Percentiles rank a stretch among this genome's conserved stretches.
These are phyloP conservation scores for Gnatocerus cornutus DNA, from an alignment of 2,888 invertebrate genomes.

Conservation along the genomic window DNA sequence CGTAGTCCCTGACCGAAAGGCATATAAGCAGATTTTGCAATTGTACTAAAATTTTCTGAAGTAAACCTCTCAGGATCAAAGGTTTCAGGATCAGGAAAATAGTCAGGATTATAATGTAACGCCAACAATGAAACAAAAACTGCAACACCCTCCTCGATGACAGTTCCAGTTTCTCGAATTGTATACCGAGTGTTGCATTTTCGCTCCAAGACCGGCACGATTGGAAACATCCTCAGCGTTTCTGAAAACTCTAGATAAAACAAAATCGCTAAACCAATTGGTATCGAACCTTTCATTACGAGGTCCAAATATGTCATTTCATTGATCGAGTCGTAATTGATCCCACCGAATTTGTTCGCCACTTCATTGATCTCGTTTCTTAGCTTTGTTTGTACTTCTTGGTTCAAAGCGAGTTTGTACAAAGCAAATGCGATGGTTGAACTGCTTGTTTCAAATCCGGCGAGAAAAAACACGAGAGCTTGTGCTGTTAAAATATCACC, in stretches of 20 bases:
- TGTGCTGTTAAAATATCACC: slow-evolving; percentile 65
- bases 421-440: slow-evolving; percentile 67
- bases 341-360: slow-evolving; percentile 63
- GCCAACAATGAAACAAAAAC: slow-evolving; percentile 56
- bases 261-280: no score
- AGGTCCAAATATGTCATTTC: slow-evolving; percentile 73
- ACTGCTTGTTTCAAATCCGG: slow-evolving; percentile 72
- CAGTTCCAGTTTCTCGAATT: slow-evolving; percentile 68
- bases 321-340: slow-evolving; percentile 69
- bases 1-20: slow-evolving; percentile 50
- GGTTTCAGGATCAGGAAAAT: slow-evolving; percentile 66
- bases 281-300: slow-evolving; percentile 67
- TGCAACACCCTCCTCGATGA: slow-evolving; percentile 62
- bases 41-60: slow-evolving; percentile 55
- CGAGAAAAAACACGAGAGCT: slow-evolving; percentile 70
- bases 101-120: slow-evolving; percentile 67
- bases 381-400: slow-evolving; percentile 68
- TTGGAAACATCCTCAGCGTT: slow-evolving; percentile 67
- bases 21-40: slow-evolving; percentile 32
- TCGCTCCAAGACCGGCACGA: slow-evolving; percentile 24
- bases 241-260: slow-evolving; percentile 64
- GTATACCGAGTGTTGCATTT: slow-evolving; percentile 52
- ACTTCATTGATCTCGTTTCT: slow-evolving; percentile 69
- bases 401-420: slow-evolving; percentile 68
- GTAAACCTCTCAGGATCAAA: slow-evolving; percentile 68